These are phyloP conservation scores for Heliconius nattereri DNA, from an alignment of 1,140 invertebrate species.

Conservation along the genomic window DNA sequence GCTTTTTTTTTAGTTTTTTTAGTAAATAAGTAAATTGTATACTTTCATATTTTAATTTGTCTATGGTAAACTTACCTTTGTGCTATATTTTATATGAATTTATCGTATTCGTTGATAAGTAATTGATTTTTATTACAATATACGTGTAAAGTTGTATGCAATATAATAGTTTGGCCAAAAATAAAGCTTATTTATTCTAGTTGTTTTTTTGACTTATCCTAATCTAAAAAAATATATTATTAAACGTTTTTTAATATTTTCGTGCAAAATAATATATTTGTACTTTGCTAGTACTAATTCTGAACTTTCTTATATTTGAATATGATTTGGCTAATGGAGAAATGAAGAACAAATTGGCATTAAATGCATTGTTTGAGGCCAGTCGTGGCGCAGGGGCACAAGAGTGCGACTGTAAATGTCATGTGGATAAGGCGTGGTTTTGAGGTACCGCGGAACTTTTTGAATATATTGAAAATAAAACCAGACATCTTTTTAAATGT, in stretches of 20 bases:
- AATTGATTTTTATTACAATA: constrained; percentile 66
- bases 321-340: too few relatives aligned
- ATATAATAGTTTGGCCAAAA: constrained; percentile 80
- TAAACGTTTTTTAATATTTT: too few relatives aligned
- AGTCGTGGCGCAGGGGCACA: too few relatives aligned
- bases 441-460: too few relatives aligned
- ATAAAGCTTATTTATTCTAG: constrained; percentile 80
- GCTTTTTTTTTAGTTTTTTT: constrained; percentile 5
- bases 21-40: neutral
- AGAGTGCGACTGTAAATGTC: too few relatives aligned
- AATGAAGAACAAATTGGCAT: too few relatives aligned
- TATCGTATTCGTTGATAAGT: constrained; percentile 48
- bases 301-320: too few relatives aligned
- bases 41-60: neutral
- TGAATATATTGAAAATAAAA: neutral
- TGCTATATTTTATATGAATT: constrained; percentile 61
- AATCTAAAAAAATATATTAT: too few relatives aligned
- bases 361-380: too few relatives aligned
- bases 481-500: constrained; percentile 3
- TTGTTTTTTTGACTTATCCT: constrained; percentile 31
- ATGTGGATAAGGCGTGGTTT: too few relatives aligned
- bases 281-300: too few relatives aligned
- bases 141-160: constrained; percentile 68
- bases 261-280: too few relatives aligned
- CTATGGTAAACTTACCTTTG: constrained; percentile 31